Base-by-base conservation (phyloP, 1,140 invertebrate genomes). In the Drosophila dunni region DNA sequence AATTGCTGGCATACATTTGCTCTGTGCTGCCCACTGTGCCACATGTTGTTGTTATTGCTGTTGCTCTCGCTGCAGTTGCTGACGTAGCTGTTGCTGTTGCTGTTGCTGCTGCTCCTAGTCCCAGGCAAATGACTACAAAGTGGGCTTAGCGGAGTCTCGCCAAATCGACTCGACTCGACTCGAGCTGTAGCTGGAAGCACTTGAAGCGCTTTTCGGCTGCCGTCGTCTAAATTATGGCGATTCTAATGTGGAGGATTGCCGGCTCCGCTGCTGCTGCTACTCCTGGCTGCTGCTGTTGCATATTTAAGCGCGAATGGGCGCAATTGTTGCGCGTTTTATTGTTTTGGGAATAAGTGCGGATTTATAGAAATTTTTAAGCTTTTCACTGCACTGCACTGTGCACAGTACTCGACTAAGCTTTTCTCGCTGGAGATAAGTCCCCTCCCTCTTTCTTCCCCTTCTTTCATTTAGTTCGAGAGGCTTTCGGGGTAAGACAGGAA, bases 251-350 rank as follows among this genome's bases (percentile, higher is more conserved):
- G 61, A 60, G 66, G 10, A 54, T 36, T 71, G 57, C 53, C 46
- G 10, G 24, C 13, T 36, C 33, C 36, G 11, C 53, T 56, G 50
- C 20, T 40, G 42, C n/a, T 75, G 62, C 44, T 76, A 5, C 13
- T 9, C 24, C 40, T 64, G 29, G 48, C 11, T 65, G 45, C 45
- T 42, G 75, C 40, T 76, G 79, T 68, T 86, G 79, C 79, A 82
- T 88, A 86, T 79, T 86, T 86, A 88, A 86, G 79, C 78, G 71
- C 72, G 74, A 88, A 77, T 78, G 72, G 72, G 75, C 73, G 72
- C 83, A 86, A 86, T 86, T 86, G 83, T 86, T 88, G 83, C 83
- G 79, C 83, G 83, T 83, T 86, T 88, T 86, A 86, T 86, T 88
- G 83, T 86, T 86, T 86, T 86, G 83, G 83, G 83, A 88, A 83